Base-by-base conservation (phyloP, 2,888 invertebrate genomes). In the Amphipyra berbera region DNA sequence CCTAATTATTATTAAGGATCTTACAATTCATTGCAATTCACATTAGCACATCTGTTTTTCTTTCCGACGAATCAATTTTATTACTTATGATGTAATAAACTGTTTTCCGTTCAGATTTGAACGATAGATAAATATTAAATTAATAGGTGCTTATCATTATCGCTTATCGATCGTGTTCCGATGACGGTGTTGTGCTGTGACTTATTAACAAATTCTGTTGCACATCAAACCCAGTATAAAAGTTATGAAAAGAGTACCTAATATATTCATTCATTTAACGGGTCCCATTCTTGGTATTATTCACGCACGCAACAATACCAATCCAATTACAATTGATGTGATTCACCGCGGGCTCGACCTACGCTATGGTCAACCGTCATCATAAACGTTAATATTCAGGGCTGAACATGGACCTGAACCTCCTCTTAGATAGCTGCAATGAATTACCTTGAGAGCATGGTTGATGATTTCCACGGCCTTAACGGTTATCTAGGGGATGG, bases 261-360 rank as follows among this genome's bases (percentile, higher is more conserved):
- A n/a, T 27, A 13, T 40, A 40, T 27, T 27, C 10, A 21, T 44
- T 50, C 30, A 40, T 27, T 37, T 37, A 37, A 37, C 13, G 27
- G 27, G n/a, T n/a, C 37, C 37, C 49, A 62, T 54, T 62, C 13
- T 44, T 44, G 21, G 41, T 50, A 50, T 46, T 45, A 38, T 59
- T 64, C 48, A 49, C 8, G 15, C 33, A 48, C 40, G 41, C 41
- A 64, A 70, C 65, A 69, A 65, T 70, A 64, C 65, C 33, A 44
- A 30, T 46, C 13, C 48, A 65, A 65, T 70, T 60, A 56, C 70
- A 35, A 60, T 13, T 35, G 35, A 42, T 38, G 12, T 53, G 37
- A 33, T 45, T 27, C 48, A 42, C 41, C 49, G n/a, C n/a, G 37
- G 56, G 27, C 45, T 27, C n/a, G 9, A 21, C n/a, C 35, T 35